These are phyloP conservation scores for Polymixis lichenea DNA, from an alignment of 2,888 invertebrate species.

Conservation along the genomic window DNA sequence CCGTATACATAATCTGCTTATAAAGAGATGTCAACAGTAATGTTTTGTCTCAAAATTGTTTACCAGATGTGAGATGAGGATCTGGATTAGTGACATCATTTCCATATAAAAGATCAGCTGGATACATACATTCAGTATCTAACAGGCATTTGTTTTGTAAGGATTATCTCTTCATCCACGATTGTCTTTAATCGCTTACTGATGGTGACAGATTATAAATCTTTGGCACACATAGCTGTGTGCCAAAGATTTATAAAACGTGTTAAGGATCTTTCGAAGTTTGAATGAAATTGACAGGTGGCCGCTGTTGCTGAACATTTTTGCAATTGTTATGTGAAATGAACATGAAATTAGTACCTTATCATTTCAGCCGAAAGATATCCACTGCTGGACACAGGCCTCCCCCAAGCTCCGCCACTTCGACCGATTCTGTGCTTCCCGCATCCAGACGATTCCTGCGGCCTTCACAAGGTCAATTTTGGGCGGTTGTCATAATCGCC, in stretches of 20 bases:
- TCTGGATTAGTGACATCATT: constrained; percentile 31
- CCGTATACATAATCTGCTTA: neutral
- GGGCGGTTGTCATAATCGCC: no score
- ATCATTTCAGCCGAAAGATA: no score
- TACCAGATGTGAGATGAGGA: neutral
- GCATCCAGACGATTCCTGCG: no score
- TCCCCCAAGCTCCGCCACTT: no score
- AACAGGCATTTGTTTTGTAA: constrained; percentile 32
- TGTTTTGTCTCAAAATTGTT: constrained; percentile 14
- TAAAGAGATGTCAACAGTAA: constrained; percentile 22
- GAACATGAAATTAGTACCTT: neutral
- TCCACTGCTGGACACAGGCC: no score
- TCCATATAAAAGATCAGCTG: constrained; percentile 15
- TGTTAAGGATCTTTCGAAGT: neutral
- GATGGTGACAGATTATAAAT: constrained; percentile 9
- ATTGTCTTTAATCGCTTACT: neutral
- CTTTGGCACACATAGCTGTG: neutral
- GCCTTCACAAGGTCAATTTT: no score
- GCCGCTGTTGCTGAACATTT: neutral
- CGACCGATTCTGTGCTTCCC: no score
- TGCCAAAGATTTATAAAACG: no score
- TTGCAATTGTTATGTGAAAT: neutral
- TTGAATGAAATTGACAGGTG: neutral
- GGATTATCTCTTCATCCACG: constrained; percentile 14
- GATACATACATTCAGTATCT: constrained; percentile 33